Evolutionary conservation across 2,797 vertebrate genomes (phyloP).

Genomic region (Crenichthys baileyi): DNA sequence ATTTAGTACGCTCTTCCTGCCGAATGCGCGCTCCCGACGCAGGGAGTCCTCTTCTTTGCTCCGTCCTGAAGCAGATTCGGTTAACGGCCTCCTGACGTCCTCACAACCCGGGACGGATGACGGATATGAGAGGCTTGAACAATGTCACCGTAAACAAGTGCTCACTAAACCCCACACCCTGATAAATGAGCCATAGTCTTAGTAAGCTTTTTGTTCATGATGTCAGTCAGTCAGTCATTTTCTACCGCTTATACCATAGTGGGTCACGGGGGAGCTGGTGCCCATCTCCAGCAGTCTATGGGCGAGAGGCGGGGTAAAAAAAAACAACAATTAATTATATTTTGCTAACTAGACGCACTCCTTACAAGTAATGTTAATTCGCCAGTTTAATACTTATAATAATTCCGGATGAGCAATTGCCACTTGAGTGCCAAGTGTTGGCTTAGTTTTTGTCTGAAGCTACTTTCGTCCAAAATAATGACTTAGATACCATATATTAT

Average conservation of each 20-base stretch:
- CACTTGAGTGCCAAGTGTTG: not conserved
- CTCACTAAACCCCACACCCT: not conserved
- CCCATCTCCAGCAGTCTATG: too few relatives aligned
- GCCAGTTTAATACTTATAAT: not conserved
- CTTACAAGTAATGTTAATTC: too few relatives aligned
- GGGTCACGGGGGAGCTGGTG: too few relatives aligned
- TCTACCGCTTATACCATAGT: too few relatives aligned
- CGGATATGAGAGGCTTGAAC: conserved; percentile 16
- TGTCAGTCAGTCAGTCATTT: too few relatives aligned
- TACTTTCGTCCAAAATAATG: not conserved
- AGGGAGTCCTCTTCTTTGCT: not conserved
- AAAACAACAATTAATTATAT: too few relatives aligned
- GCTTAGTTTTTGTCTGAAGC: not conserved
- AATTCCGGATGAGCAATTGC: not conserved
- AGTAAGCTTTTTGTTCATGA: too few relatives aligned
- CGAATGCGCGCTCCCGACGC: too few relatives aligned
- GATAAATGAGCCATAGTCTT: too few relatives aligned
- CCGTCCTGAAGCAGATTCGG: not conserved
- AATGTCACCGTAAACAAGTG: not conserved
- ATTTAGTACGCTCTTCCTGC: too few relatives aligned
- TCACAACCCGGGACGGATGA: not conserved
- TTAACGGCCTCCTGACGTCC: conserved; percentile 42
- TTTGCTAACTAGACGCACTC: too few relatives aligned
- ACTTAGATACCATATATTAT: not conserved
- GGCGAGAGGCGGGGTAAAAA: too few relatives aligned